Conservation (phyloP, 1,140 invertebrate genomes). For the Lepidotrigona ventralis region DNA sequence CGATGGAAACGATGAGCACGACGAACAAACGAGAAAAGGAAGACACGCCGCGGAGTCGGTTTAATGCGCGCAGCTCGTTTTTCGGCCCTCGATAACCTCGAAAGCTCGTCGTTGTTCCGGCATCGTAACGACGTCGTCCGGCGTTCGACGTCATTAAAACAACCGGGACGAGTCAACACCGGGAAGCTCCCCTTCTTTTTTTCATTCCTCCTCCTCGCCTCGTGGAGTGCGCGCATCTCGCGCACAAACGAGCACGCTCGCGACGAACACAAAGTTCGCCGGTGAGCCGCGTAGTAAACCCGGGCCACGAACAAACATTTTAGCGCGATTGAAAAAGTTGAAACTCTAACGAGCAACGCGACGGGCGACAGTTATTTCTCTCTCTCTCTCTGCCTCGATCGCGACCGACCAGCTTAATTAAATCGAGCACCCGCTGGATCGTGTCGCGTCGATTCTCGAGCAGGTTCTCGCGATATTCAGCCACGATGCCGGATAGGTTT, state of each 20-base stretch:
- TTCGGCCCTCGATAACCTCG: constrained; percentile 8
- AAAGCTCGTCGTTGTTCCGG: neutral
- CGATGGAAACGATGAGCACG: neutral
- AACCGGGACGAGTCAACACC: constrained; percentile 19
- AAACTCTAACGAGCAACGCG: constrained; percentile 36
- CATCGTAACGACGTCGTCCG: constrained; percentile 26
- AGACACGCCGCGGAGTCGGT: neutral
- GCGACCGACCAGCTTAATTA: constrained; percentile 22
- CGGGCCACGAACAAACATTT: constrained; percentile 50
- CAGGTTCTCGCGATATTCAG: neutral
- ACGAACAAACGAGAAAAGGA: neutral
- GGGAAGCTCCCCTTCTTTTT: neutral
- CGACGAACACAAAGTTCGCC: neutral
- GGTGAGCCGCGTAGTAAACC: neutral
- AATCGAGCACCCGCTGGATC: constrained; percentile 6
- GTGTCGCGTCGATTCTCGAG: neutral
- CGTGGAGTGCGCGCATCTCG: neutral
- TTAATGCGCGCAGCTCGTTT: neutral
- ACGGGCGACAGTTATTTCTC: neutral
- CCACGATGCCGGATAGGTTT: too few relatives aligned
- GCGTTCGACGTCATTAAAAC: constrained; percentile 34
- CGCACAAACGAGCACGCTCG: constrained; percentile 36
- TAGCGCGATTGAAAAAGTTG: constrained; percentile 62
- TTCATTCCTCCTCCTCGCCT: neutral
- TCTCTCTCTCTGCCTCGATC: neutral